A percentile compares a stretch with the other conserved stretches of the same genome.
phyloP scores from a whole-genome alignment of 2,113 vertebrate species.

The Microcebus lehilahytsara region DNA sequence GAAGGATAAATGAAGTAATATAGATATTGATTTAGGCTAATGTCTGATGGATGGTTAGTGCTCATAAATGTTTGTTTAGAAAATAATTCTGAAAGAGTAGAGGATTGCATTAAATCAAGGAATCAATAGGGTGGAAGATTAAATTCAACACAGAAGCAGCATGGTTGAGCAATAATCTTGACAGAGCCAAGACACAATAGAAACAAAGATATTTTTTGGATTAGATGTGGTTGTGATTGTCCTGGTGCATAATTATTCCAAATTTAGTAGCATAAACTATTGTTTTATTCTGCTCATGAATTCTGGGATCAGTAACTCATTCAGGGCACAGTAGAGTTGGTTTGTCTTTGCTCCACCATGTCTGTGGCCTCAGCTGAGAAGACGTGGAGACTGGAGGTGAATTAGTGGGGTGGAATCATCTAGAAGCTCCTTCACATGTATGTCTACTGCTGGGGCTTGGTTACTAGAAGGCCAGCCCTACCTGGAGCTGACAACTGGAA shows the following conservation, averaged over 20 bases:
- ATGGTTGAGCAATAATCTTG: neutral
- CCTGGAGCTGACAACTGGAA: neutral
- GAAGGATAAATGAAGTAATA: neutral
- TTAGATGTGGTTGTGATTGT: neutral
- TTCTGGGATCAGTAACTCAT: neutral
- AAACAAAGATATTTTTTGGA: neutral
- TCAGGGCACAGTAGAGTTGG: too few relatives aligned
- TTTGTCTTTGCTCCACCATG: neutral
- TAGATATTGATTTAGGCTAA: neutral
- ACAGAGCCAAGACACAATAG: neutral
- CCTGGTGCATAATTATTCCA: neutral
- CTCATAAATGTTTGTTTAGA: neutral
- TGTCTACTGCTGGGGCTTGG: neutral
- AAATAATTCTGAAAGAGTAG: neutral
- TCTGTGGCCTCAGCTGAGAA: neutral
- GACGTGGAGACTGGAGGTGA: neutral
- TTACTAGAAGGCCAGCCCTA: neutral
- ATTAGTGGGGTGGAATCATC: neutral
- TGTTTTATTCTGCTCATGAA: neutral
- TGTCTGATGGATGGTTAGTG: neutral
- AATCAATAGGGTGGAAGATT: neutral
- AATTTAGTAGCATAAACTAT: neutral
- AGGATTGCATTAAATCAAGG: neutral
- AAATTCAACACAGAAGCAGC: neutral
- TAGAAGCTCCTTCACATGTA: neutral